Evolutionary conservation across 2,113 vertebrate genomes (phyloP).

Genomic region (Synodontis membranacea): DNA sequence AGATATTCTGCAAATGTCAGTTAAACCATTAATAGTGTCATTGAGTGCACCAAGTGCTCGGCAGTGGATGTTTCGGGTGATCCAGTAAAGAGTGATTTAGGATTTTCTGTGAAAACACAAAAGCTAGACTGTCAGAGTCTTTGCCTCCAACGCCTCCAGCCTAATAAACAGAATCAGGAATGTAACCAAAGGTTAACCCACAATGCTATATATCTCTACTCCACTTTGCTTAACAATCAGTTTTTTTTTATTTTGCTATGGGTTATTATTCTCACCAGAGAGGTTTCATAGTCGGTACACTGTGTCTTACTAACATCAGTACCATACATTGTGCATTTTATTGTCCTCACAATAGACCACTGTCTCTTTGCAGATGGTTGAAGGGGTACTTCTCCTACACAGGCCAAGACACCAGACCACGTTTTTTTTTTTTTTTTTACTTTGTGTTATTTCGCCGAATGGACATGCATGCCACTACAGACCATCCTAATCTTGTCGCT

Average conservation of each 20-base stretch:
- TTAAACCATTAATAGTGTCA: background rate
- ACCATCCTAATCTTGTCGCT: background rate
- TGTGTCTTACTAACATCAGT: slow-evolving; percentile 19
- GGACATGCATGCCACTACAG: background rate
- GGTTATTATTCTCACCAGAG: background rate
- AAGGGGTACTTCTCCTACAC: background rate
- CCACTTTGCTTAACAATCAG: background rate
- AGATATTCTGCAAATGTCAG: background rate
- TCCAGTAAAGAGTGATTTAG: too few relatives aligned
- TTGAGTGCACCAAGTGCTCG: background rate
- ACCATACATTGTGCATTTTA: slow-evolving; percentile 15
- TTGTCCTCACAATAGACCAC: slow-evolving; percentile 13
- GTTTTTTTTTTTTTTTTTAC: background rate
- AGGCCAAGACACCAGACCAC: background rate
- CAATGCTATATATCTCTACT: background rate
- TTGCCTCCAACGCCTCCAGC: background rate
- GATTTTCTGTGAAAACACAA: background rate
- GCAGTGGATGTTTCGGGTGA: background rate
- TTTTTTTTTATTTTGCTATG: background rate
- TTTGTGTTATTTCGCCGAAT: background rate
- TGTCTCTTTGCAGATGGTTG: background rate
- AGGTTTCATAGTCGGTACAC: slow-evolving; percentile 21
- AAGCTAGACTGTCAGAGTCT: background rate
- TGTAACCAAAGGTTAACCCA: background rate
- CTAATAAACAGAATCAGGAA: background rate